Evolutionary conservation across 2,797 vertebrate species (phyloP).

Genomic region (Psittacula derbiana): DNA sequence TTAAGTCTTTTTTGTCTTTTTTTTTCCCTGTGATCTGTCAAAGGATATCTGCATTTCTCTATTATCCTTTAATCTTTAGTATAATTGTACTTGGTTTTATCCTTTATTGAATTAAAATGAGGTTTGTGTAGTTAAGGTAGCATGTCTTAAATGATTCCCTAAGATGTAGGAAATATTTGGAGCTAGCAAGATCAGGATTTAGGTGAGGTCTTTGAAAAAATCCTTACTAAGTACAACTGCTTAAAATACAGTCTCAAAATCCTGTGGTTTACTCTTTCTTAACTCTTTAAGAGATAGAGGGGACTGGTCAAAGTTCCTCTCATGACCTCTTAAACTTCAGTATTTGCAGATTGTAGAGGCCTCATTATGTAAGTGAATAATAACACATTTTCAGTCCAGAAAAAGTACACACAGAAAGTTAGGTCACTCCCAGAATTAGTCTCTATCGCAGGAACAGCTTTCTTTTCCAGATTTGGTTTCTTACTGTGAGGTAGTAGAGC

Average conservation of each 20-base stretch:
- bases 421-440: neutral
- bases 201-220: neutral
- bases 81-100: neutral
- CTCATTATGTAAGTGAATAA: neutral
- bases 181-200: neutral
- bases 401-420: neutral
- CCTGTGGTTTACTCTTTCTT: neutral
- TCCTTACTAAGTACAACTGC: neutral
- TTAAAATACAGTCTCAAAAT: neutral
- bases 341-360: neutral
- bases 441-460: neutral
- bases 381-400: neutral
- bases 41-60: neutral
- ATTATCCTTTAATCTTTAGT: neutral
- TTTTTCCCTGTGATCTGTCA: neutral
- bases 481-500: neutral
- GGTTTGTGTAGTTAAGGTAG: neutral
- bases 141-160: neutral
- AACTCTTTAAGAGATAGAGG: neutral
- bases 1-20: neutral
- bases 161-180: neutral
- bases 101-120: neutral
- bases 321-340: neutral
- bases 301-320: neutral
- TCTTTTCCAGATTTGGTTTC: neutral